These are phyloP conservation scores for Lasioglossum leucozonium DNA, from an alignment of 2,888 invertebrate species.

Conservation along the genomic window DNA sequence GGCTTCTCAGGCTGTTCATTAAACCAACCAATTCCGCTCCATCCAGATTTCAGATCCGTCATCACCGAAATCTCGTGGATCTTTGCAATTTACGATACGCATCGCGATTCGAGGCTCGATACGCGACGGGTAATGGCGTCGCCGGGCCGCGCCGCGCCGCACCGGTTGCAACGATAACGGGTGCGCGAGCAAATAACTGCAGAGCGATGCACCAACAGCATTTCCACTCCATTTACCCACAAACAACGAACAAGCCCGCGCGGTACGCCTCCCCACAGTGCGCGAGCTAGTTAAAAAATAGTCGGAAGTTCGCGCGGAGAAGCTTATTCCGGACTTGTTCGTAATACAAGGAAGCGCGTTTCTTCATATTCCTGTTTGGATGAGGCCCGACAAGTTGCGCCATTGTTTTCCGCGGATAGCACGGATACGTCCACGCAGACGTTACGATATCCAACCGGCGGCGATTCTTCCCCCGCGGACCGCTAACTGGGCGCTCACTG, in stretches of 20 bases:
- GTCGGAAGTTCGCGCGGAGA: background rate
- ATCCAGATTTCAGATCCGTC: slow-evolving; percentile 18
- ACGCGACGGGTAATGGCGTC: slow-evolving; percentile 5
- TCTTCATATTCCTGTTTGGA: background rate
- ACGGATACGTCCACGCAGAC: slow-evolving; percentile 55
- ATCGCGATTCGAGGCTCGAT: slow-evolving; percentile 14
- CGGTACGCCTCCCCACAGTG: background rate
- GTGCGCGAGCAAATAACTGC: background rate
- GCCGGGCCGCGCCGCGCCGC: too few relatives aligned
- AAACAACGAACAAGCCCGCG: background rate
- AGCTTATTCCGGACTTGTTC: slow-evolving; percentile 15
- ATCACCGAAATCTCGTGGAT: slow-evolving; percentile 22
- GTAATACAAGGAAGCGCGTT: background rate
- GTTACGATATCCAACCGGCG: slow-evolving; percentile 63
- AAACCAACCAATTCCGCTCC: background rate
- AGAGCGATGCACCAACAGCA: background rate
- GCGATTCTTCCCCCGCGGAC: slow-evolving; percentile 42
- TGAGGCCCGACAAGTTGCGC: slow-evolving; percentile 19
- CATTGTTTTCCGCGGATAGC: slow-evolving; percentile 25
- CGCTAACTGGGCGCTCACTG: slow-evolving; percentile 74
- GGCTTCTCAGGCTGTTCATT: background rate
- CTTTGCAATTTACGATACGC: slow-evolving; percentile 41
- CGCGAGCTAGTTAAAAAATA: slow-evolving; percentile 8
- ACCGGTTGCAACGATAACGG: slow-evolving; percentile 12
- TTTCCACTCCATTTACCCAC: background rate